Evolutionary conservation across 1,140 invertebrate species (phyloP).

Genomic region (Galendromus occidentalis): DNA sequence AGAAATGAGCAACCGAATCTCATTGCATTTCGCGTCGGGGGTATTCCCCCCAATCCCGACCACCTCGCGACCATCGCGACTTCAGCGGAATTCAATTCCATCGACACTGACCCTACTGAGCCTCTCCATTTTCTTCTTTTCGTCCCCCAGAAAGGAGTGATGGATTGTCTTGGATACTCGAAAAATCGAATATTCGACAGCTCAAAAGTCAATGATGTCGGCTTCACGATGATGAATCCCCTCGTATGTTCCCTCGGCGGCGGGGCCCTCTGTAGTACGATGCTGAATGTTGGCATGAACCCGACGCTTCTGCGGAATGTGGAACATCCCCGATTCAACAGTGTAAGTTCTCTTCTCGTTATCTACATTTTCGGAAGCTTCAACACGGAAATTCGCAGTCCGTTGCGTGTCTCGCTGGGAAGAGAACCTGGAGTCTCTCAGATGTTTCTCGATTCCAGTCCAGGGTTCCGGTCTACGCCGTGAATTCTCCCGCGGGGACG

Average conservation of each 20-base stretch:
- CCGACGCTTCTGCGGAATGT: neutral
- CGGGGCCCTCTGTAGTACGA: neutral
- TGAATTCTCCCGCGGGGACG: neutral
- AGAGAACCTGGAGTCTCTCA: too few species aligned
- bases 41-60: too few species aligned
- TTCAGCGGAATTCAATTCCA: too few species aligned
- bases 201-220: neutral
- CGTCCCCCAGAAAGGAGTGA: neutral
- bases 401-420: too few species aligned
- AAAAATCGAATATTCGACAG: neutral
- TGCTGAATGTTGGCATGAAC: constrained; percentile 4
- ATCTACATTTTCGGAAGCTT: too few species aligned
- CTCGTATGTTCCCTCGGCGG: neutral
- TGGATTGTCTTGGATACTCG: constrained; percentile 3
- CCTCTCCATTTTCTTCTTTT: neutral
- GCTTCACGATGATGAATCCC: neutral
- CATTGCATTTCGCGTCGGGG: too few species aligned
- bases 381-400: too few species aligned
- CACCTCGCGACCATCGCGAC: too few species aligned
- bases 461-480: neutral
- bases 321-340: constrained; percentile 2
- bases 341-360: neutral
- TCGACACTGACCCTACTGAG: too few species aligned
- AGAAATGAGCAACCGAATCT: too few species aligned
- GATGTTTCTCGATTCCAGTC: neutral